A percentile compares a stretch with the other conserved stretches of the same genome.
Evolutionary conservation across 2,113 vertebrate species (phyloP).

Genomic region (Vulpes vulpes): DNA sequence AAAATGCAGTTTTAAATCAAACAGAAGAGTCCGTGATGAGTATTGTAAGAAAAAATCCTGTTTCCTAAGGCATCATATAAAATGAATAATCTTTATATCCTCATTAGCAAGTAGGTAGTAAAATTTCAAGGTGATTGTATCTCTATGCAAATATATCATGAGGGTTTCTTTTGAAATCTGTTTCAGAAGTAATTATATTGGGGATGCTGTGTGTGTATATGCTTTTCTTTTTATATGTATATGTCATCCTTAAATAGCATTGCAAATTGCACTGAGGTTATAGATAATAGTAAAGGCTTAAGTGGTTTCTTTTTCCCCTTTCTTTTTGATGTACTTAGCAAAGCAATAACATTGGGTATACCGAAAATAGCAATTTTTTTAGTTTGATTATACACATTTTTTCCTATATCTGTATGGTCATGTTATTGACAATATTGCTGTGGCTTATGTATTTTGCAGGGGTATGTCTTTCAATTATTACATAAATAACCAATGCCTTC

Average conservation of each 20-base stretch:
- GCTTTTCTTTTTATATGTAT: not conserved
- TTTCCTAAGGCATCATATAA: slow-evolving; percentile 25
- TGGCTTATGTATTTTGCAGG: not conserved
- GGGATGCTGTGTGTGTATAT: not conserved
- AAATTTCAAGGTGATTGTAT: slow-evolving; percentile 59
- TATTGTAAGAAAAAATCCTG: not conserved
- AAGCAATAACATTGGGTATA: not conserved
- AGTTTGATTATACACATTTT: not conserved
- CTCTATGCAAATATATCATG: slow-evolving; percentile 39
- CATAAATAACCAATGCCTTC: not conserved
- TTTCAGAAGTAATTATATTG: slow-evolving; percentile 61
- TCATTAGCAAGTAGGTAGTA: slow-evolving; percentile 48
- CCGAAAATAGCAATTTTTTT: slow-evolving; percentile 30
- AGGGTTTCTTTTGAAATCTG: slow-evolving; percentile 39
- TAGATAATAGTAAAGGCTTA: not conserved
- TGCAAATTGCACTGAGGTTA: not conserved
- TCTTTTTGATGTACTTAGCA: not conserved
- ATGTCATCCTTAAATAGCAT: slow-evolving; percentile 31
- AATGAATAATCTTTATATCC: slow-evolving; percentile 54
- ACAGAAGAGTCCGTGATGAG: not conserved
- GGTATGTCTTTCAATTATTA: not conserved
- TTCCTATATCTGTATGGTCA: not conserved
- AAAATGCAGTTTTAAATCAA: not conserved
- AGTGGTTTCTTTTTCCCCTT: not conserved
- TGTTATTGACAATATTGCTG: not conserved